A percentile compares a stretch with the other conserved stretches of the same genome.
phyloP scores from a whole-genome alignment of 2,797 vertebrate species.

The Poeciliopsis infans region DNA sequence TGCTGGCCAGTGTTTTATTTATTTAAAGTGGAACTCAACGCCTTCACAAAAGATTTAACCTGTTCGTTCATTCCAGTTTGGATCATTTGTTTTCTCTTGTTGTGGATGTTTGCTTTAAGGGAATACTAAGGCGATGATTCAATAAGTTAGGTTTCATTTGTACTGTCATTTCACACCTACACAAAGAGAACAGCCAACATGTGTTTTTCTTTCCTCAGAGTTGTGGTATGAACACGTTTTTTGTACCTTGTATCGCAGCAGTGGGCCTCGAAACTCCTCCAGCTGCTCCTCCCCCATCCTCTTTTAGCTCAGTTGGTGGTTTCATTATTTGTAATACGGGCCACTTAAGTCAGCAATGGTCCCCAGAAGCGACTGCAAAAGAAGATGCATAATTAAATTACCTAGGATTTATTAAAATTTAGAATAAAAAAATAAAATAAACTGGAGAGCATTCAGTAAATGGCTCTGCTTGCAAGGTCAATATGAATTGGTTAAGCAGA shows the following conservation, averaged over 20 bases:
- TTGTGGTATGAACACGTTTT: conserved; percentile 14
- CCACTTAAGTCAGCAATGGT: conserved; percentile 37
- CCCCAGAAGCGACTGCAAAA: not conserved
- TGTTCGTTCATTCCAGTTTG: conserved; percentile 28
- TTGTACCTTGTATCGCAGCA: conserved; percentile 34
- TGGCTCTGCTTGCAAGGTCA: not conserved
- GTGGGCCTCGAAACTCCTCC: conserved; percentile 21
- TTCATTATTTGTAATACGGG: conserved; percentile 38
- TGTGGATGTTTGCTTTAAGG: conserved; percentile 29
- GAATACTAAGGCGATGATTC: conserved; percentile 24
- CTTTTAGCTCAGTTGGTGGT: conserved; percentile 39
- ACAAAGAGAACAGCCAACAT: conserved; percentile 39
- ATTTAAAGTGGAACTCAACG: conserved; percentile 51
- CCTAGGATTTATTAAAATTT: conserved; percentile 4
- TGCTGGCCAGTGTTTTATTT: conserved; percentile 64
- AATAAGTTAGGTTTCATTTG: conserved; percentile 21
- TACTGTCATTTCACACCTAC: conserved; percentile 21
- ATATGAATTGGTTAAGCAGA: not conserved
- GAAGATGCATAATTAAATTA: conserved; percentile 4
- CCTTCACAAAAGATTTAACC: conserved; percentile 42
- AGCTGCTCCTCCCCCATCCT: conserved; percentile 37
- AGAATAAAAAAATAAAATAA: conserved; percentile 9
- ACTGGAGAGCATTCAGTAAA: not conserved
- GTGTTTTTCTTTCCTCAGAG: conserved; percentile 21
- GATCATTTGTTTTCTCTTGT: conserved; percentile 7